phyloP scores from a whole-genome alignment of 2,797 vertebrate genomes.

The Lacerta viridis region DNA sequence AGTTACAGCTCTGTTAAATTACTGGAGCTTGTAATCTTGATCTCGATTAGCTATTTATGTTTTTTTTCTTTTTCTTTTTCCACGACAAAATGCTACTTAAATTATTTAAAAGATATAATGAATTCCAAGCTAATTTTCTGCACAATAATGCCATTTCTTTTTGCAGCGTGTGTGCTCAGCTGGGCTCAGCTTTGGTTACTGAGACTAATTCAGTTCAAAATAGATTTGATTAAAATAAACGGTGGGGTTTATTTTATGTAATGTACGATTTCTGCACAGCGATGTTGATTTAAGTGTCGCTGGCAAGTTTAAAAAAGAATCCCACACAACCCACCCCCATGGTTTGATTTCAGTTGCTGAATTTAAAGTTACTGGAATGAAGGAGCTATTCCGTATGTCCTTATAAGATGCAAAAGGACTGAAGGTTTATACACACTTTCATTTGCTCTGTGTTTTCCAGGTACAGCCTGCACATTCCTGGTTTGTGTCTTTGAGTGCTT shows the following conservation, averaged over 20 bases:
- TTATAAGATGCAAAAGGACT: not conserved
- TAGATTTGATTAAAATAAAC: conserved; percentile 53
- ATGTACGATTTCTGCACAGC: not conserved
- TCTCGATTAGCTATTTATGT: conserved; percentile 34
- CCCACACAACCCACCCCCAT: not conserved
- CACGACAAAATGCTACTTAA: not conserved
- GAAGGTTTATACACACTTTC: too few species aligned
- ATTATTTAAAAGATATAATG: conserved; percentile 40
- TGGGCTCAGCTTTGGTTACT: conserved; percentile 41
- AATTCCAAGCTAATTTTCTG: conserved; percentile 43
- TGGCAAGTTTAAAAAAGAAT: not conserved
- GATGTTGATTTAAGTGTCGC: not conserved
- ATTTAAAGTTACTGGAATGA: not conserved
- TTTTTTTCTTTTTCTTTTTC: not conserved
- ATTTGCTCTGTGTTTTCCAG: too few species aligned
- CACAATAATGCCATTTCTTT: conserved; percentile 45
- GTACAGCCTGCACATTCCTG: too few species aligned
- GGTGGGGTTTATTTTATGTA: conserved; percentile 22
- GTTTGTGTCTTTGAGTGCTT: too few species aligned
- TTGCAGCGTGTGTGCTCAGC: conserved; percentile 29
- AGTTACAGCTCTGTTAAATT: conserved; percentile 23
- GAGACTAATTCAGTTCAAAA: conserved; percentile 46
- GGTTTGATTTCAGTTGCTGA: not conserved
- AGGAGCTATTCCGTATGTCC: too few species aligned
- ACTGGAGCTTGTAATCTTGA: conserved; percentile 3